Base-by-base conservation (phyloP, 1,140 invertebrate species). In the Heliconius himera region DNA sequence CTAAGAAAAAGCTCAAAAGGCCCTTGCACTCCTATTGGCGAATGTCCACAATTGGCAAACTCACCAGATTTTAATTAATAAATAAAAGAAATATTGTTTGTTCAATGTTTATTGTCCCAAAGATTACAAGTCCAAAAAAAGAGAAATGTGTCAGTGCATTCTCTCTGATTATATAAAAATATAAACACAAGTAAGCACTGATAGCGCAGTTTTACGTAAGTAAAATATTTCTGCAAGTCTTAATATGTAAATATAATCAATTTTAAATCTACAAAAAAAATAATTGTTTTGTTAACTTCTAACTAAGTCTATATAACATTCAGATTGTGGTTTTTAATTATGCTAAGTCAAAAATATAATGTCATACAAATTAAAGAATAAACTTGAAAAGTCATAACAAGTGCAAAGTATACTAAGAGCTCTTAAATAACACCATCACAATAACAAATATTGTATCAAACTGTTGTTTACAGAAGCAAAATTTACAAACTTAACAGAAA, bases 171-270 rank as follows among this genome's bases (percentile, higher is more conserved):
- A 91, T 93, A 92, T 82, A 78, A 49, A 3, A 54, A 79, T 89
- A 93, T 93, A 93, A 82, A 70, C 89, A 93, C 91, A 93, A 93
- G 90, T 79, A 92, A 93, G 90, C 85, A 90, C 81, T 83, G 76
- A 22, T 36, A 46, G 38, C 60, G 83, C 82, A 75, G 73, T 83
- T 88, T 91, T 89, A 89, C 89, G 81, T 13, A 70, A 77, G 85
- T 89, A 90, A 91, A 89, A 38, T 71, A 38, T 85, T 84, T 74
- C 77, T 82, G 82, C 81, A 18, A 70, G 60, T 70, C 33, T 18
- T 66, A 66, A 66, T 29, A 66, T 20, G 2, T 66, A 66, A 66
- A 29, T 66, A 66, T 66, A 66, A 66, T 66, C 60, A 66, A 66
- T 66, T 9, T 22, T 26, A 22, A 36, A 36, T 1, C 33, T n/a